These are phyloP conservation scores for Belgica antarctica DNA, from an alignment of 2,888 invertebrate species.

Conservation along the genomic window DNA sequence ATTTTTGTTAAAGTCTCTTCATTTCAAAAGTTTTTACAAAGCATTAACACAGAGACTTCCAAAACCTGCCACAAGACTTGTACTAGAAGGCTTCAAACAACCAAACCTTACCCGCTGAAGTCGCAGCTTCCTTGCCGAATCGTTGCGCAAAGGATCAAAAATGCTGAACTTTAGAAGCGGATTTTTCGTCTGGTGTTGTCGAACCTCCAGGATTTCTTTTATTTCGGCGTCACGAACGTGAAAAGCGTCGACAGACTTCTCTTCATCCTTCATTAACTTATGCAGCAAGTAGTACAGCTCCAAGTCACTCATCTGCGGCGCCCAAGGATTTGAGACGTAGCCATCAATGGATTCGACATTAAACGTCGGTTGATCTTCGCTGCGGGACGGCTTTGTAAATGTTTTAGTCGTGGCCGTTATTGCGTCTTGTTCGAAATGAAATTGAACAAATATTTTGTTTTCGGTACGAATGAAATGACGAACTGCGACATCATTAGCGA, in stretches of 20 bases:
- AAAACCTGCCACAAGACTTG: too few species aligned
- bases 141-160: slow-evolving; percentile 60
- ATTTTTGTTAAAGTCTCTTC: too few species aligned
- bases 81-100: neutral
- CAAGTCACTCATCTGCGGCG: slow-evolving; percentile 61
- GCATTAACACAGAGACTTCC: too few species aligned
- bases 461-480: slow-evolving; percentile 64
- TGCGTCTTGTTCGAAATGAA: slow-evolving; percentile 52
- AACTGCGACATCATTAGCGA: slow-evolving; percentile 64
- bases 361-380: slow-evolving; percentile 66
- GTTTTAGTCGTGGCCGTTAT: slow-evolving; percentile 58
- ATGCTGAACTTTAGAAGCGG: slow-evolving; percentile 58
- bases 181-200: slow-evolving; percentile 56
- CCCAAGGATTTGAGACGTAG: slow-evolving; percentile 66
- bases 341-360: slow-evolving; percentile 64
- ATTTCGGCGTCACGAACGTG: slow-evolving; percentile 54
- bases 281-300: slow-evolving; percentile 65
- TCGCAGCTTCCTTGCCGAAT: slow-evolving; percentile 56
- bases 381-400: slow-evolving; percentile 67
- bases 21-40: too few species aligned
- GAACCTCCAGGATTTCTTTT: slow-evolving; percentile 54
- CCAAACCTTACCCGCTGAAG: slow-evolving; percentile 57
- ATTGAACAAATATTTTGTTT: slow-evolving; percentile 55
- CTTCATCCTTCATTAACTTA: slow-evolving; percentile 63
- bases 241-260: slow-evolving; percentile 59